These are phyloP conservation scores for Adelphocoris suturalis DNA, from an alignment of 2,888 invertebrate genomes.

Conservation along the genomic window DNA sequence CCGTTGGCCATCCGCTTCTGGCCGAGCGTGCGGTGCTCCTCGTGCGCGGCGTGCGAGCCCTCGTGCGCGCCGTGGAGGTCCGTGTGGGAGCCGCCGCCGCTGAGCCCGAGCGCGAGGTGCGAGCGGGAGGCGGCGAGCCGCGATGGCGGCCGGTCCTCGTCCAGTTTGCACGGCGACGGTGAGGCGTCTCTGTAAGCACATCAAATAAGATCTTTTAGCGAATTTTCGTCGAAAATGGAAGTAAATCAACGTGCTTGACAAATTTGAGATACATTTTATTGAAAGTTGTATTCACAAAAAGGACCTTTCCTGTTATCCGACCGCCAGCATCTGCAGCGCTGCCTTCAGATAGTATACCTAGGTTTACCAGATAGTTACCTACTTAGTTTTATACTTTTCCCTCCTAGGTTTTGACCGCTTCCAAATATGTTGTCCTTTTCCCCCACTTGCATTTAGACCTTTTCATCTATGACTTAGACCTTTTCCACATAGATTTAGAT, in stretches of 20 bases:
- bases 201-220: too few relatives aligned
- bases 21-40: slow-evolving; percentile 12
- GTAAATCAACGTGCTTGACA: slow-evolving; percentile 48
- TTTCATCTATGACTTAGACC: too few relatives aligned
- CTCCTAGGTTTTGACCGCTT: too few relatives aligned
- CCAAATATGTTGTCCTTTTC: too few relatives aligned
- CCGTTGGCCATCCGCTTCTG: slow-evolving; percentile 72
- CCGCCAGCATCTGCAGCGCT: too few relatives aligned
- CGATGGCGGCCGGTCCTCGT: slow-evolving; percentile 72
- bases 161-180: slow-evolving; percentile 70
- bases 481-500: too few relatives aligned
- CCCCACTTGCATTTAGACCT: too few relatives aligned
- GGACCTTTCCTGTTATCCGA: too few relatives aligned
- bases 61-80: slow-evolving; percentile 49
- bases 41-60: slow-evolving; percentile 33
- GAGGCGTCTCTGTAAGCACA: slow-evolving; percentile 73
- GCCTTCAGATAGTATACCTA: too few relatives aligned
- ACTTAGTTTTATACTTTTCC: too few relatives aligned
- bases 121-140: slow-evolving; percentile 76
- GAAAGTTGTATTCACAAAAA: background rate
- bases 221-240: too few relatives aligned
- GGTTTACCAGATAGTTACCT: too few relatives aligned
- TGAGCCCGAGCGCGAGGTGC: slow-evolving; percentile 76
- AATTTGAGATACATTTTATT: background rate
- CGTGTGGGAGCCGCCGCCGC: slow-evolving; percentile 60